Conservation (phyloP, 2,797 vertebrate genomes). For the Limnodromus scolopaceus region DNA sequence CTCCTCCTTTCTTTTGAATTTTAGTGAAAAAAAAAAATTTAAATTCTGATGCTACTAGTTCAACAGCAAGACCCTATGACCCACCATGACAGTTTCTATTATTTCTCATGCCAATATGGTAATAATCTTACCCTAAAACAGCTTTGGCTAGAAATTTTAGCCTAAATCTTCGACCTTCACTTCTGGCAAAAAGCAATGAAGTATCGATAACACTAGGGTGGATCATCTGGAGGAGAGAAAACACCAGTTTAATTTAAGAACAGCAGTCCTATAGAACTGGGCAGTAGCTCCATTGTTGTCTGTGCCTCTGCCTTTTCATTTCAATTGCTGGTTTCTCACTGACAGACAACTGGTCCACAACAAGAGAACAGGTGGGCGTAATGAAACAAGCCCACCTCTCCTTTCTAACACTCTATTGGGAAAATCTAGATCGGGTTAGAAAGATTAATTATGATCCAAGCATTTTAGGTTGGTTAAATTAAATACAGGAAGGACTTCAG, state of each 20-base stretch:
- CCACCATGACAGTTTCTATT: not conserved
- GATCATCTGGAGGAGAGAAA: constrained; percentile 82
- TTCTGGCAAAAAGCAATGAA: constrained; percentile 86
- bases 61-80: not conserved
- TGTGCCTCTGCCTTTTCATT: not conserved
- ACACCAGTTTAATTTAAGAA: not conserved
- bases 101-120: not conserved
- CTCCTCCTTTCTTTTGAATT: not conserved
- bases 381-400: not conserved
- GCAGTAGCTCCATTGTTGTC: not conserved
- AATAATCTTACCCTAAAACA: constrained; percentile 85
- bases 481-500: not conserved
- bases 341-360: not conserved
- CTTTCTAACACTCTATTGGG: not conserved
- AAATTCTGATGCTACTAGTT: not conserved
- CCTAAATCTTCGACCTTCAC: constrained; percentile 85
- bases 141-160: constrained; percentile 87
- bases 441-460: not conserved
- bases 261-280: not conserved
- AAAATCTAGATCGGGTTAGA: not conserved
- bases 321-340: not conserved
- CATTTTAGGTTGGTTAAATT: not conserved
- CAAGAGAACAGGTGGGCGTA: not conserved
- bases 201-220: constrained; percentile 91
- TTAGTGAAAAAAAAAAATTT: not conserved